These are phyloP conservation scores for Notolabrus celidotus DNA, from an alignment of 2,797 vertebrate genomes.

Conservation along the genomic window DNA sequence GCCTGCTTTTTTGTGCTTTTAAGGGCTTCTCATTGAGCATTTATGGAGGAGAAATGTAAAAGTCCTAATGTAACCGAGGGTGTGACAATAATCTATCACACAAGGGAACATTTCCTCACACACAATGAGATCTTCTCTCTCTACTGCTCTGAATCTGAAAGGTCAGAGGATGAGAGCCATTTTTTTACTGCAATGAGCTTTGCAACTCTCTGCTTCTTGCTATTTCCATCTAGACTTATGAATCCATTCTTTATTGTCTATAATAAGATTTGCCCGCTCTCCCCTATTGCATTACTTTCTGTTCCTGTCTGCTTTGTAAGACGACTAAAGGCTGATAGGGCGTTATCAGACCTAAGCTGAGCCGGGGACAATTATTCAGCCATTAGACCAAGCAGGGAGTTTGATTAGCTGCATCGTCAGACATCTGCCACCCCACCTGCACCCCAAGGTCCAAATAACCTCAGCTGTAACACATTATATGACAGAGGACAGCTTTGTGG, in stretches of 20 bases:
- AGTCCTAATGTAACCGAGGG: conserved; percentile 34
- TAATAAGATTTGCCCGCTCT: conserved; percentile 82
- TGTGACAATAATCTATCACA: conserved; percentile 65
- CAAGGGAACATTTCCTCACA: conserved; percentile 56
- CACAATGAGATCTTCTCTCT: conserved; percentile 49
- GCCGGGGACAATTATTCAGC: conserved; percentile 79
- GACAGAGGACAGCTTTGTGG: background rate
- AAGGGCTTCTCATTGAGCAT: background rate
- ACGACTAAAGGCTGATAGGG: conserved; percentile 69
- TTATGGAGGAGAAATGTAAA: conserved; percentile 32
- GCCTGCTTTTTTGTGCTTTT: conserved; percentile 6
- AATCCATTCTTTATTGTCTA: conserved; percentile 81
- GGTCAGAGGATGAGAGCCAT: conserved; percentile 70
- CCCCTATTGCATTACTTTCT: conserved; percentile 72
- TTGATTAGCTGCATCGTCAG: conserved; percentile 65
- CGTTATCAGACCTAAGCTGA: conserved; percentile 74
- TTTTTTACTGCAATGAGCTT: conserved; percentile 65
- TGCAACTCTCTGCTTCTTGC: conserved; percentile 58
- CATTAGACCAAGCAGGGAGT: conserved; percentile 73
- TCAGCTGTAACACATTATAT: background rate
- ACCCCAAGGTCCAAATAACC: conserved; percentile 50
- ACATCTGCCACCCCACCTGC: conserved; percentile 69
- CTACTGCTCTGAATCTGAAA: conserved; percentile 51
- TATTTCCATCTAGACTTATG: conserved; percentile 77
- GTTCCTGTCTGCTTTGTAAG: conserved; percentile 58